phyloP scores from a whole-genome alignment of 2,888 invertebrate species.

The Lysandra bellargus region DNA sequence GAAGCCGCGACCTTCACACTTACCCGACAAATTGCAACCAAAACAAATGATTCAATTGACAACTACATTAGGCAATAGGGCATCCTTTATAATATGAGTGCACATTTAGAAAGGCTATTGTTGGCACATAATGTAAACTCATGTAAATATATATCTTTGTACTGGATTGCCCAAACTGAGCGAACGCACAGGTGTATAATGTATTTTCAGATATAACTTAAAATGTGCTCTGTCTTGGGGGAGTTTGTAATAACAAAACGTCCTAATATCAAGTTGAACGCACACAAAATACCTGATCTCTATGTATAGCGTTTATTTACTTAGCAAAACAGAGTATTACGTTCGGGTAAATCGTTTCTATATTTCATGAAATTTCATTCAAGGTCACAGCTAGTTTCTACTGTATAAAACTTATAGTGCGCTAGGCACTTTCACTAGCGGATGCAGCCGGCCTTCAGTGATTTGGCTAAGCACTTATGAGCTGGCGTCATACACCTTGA shows the following conservation, averaged over 20 bases:
- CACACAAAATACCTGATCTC: too few relatives aligned
- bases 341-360: not conserved
- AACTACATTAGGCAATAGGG: constrained; percentile 1
- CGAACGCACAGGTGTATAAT: too few relatives aligned
- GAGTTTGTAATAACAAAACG: too few relatives aligned
- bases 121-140: not conserved
- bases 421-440: constrained; percentile 44
- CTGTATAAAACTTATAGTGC: not conserved
- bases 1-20: not conserved
- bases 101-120: not conserved
- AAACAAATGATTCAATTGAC: constrained; percentile 18
- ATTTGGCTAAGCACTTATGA: constrained; percentile 61
- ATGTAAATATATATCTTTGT: not conserved
- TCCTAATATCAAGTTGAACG: too few relatives aligned
- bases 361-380: not conserved
- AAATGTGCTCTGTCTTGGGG: too few relatives aligned
- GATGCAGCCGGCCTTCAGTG: constrained; percentile 69
- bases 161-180: not conserved
- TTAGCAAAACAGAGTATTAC: too few relatives aligned
- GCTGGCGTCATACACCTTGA: constrained; percentile 13
- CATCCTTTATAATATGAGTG: not conserved
- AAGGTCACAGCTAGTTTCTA: not conserved
- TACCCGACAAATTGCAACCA: not conserved
- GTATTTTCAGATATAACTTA: too few relatives aligned
- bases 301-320: too few relatives aligned